These are phyloP conservation scores for Alligator mississippiensis DNA, from an alignment of 2,113 vertebrate genomes.

Conservation along the genomic window DNA sequence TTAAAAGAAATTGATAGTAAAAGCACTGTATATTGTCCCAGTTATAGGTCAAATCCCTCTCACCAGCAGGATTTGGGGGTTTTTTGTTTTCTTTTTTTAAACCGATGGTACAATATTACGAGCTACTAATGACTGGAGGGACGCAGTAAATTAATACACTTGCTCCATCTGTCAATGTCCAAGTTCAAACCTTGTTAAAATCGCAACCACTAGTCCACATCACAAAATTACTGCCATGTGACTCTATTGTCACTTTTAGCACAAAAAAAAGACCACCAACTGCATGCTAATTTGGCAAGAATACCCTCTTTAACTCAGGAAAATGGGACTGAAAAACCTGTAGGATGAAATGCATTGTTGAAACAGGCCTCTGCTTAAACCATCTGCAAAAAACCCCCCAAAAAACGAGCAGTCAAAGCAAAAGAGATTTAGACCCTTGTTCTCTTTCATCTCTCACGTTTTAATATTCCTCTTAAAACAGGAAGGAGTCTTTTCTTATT, in stretches of 20 bases:
- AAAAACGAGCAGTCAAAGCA: neutral
- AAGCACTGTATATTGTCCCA: neutral
- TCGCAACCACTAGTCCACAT: neutral
- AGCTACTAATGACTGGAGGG: conserved; percentile 42
- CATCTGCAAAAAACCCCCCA: neutral
- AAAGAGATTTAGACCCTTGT: neutral
- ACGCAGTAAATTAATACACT: conserved; percentile 1
- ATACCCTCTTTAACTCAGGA: neutral
- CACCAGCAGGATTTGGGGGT: neutral
- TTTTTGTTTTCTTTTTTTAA: neutral
- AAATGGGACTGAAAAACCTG: neutral
- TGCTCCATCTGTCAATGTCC: conserved; percentile 63
- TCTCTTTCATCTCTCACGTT: neutral
- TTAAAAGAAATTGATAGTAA: neutral
- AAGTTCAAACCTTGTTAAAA: conserved; percentile 46
- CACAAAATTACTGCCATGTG: neutral
- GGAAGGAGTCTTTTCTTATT: conserved; percentile 47
- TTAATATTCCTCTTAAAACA: conserved; percentile 26
- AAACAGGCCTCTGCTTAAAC: neutral
- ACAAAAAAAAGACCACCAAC: neutral
- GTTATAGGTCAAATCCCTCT: neutral
- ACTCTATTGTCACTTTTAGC: neutral
- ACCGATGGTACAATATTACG: neutral
- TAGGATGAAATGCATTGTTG: neutral
- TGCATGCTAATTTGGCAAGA: conserved; percentile 10